Evolutionary conservation across 2,888 invertebrate species (phyloP).

Genomic region (Caenorhabditis sp.): DNA sequence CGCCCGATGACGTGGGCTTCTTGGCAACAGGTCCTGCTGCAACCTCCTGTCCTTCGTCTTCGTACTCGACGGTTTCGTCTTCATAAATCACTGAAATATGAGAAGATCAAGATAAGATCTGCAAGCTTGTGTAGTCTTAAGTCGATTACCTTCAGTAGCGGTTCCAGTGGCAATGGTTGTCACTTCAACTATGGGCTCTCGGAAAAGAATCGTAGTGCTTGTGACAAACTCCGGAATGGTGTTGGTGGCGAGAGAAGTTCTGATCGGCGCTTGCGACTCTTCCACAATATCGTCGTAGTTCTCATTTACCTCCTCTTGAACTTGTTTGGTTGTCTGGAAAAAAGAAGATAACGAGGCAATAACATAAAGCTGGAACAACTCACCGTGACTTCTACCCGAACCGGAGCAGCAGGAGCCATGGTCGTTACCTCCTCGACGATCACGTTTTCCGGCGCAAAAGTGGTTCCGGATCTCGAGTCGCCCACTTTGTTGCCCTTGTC

Average conservation of each 20-base stretch:
- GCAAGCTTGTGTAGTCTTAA: background rate
- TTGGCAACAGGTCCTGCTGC: constrained; percentile 22
- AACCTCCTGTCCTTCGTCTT: constrained; percentile 30
- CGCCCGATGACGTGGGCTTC: constrained; percentile 37
- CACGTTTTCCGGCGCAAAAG: constrained; percentile 56
- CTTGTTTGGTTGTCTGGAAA: constrained; percentile 40
- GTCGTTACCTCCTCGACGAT: constrained; percentile 46
- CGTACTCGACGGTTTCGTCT: constrained; percentile 62
- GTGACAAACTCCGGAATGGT: constrained; percentile 38
- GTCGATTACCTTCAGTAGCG: constrained; percentile 15
- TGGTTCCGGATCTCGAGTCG: constrained; percentile 55
- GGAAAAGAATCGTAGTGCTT: constrained; percentile 35
- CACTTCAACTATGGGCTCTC: constrained; percentile 15
- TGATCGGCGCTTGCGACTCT: constrained; percentile 39
- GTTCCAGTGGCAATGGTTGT: constrained; percentile 9
- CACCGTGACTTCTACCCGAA: constrained; percentile 40
- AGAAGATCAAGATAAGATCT: background rate
- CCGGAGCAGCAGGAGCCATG: constrained; percentile 14
- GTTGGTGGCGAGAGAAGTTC: constrained; percentile 43
- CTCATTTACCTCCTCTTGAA: constrained; percentile 41
- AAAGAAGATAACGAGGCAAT: background rate
- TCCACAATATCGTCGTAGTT: constrained; percentile 57
- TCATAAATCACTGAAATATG: constrained; percentile 54
- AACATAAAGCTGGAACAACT: no score
- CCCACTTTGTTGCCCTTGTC: constrained; percentile 63